These are phyloP conservation scores for Perognathus longimembris DNA, from an alignment of 2,113 vertebrate genomes.

Conservation along the genomic window DNA sequence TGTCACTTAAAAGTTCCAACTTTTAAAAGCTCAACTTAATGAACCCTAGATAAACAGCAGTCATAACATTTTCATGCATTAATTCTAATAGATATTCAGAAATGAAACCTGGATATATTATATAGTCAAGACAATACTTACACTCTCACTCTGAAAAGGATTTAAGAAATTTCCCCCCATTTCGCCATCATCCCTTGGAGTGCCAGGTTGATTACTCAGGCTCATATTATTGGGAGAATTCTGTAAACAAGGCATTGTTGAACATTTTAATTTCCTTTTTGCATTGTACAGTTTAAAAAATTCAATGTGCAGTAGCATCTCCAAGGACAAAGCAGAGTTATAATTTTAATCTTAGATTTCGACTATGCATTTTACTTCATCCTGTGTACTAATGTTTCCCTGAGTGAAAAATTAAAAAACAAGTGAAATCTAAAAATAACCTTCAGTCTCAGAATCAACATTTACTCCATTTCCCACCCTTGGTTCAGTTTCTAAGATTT, in stretches of 20 bases:
- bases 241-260: conserved; percentile 85
- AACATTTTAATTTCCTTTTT: conserved; percentile 61
- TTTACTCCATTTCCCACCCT: conserved; percentile 50
- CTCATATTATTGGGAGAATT: conserved; percentile 99
- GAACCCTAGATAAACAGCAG: background rate
- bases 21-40: conserved; percentile 12
- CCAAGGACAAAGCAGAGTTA: conserved; percentile 25
- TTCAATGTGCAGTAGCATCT: background rate
- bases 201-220: conserved; percentile 99
- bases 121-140: conserved; percentile 83
- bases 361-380: background rate
- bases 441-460: conserved; percentile 60
- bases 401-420: conserved; percentile 52
- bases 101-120: background rate
- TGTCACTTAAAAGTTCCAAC: background rate
- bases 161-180: conserved; percentile 99
- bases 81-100: background rate
- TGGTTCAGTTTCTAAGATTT: conserved; percentile 26
- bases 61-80: conserved; percentile 11
- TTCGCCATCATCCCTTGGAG: conserved; percentile 97
- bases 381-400: conserved; percentile 22
- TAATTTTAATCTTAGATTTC: background rate
- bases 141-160: conserved; percentile 98
- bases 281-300: conserved; percentile 50
- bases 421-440: background rate